Evolutionary conservation across 1,140 invertebrate genomes (phyloP).

Genomic region (Heliconius himera): DNA sequence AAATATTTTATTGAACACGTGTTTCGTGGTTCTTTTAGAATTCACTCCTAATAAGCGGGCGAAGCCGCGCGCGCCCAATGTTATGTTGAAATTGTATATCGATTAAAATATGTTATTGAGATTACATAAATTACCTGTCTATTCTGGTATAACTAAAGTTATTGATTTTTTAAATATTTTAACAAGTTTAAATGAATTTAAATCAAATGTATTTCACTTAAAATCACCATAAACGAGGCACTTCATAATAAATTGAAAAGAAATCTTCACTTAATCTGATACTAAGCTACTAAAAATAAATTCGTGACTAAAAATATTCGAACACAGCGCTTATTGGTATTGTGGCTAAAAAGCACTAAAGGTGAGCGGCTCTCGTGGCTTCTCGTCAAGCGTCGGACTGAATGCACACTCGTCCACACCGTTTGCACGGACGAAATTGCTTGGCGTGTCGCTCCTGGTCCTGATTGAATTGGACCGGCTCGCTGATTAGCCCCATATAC

Average conservation of each 20-base stretch:
- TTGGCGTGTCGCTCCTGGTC: conserved; percentile 73
- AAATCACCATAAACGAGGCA: background rate
- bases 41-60: no score
- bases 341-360: conserved; percentile 51
- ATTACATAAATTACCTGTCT: background rate
- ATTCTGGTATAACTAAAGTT: no score
- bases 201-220: background rate
- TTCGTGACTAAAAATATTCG: conserved; percentile 22
- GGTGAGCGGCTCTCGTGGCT: conserved; percentile 53
- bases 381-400: conserved; percentile 57
- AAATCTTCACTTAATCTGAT: background rate
- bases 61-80: no score
- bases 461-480: conserved; percentile 73
- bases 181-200: no score
- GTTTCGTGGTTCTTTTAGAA: no score
- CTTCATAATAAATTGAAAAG: background rate
- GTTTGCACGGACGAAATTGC: conserved; percentile 67
- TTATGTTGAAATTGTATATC: background rate
- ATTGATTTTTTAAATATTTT: no score
- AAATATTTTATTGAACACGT: no score
- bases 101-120: background rate
- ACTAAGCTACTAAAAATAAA: background rate
- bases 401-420: conserved; percentile 71
- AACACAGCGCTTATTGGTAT: conserved; percentile 47
- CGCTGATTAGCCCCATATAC: conserved; percentile 69